Percentiles rank a stretch among this genome's conserved stretches.
These are phyloP conservation scores for Philaenus spumarius DNA, from an alignment of 1,140 invertebrate species.

Conservation along the genomic window DNA sequence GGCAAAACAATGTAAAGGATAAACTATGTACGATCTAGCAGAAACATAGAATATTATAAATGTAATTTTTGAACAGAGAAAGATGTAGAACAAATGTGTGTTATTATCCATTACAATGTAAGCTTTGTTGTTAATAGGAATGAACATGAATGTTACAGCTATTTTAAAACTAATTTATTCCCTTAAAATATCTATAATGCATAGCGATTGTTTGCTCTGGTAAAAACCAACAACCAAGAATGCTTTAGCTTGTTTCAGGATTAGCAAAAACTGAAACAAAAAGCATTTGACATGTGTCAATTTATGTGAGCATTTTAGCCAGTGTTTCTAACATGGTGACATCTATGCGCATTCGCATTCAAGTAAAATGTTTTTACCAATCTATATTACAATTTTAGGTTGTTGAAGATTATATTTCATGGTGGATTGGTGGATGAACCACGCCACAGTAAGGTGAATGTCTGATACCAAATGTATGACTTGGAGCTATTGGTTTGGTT, in stretches of 20 bases:
- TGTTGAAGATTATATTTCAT: neutral
- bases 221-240: neutral
- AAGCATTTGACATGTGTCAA: neutral
- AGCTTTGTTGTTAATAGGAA: too few species aligned
- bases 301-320: neutral
- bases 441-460: constrained; percentile 20
- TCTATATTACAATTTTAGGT: neutral
- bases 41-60: too few species aligned
- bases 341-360: neutral
- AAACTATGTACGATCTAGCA: too few species aligned
- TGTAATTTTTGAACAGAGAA: too few species aligned
- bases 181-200: too few species aligned
- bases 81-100: too few species aligned
- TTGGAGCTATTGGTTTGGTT: constrained; percentile 14
- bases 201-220: too few species aligned
- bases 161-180: too few species aligned
- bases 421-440: neutral
- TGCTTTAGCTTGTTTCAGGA: too few species aligned
- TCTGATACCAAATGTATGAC: constrained; percentile 19
- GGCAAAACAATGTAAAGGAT: too few species aligned
- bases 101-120: too few species aligned
- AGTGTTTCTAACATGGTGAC: neutral
- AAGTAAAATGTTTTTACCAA: neutral
- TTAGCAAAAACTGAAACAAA: neutral
- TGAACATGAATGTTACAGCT: too few species aligned